These are phyloP conservation scores for Notechis scutatus DNA, from an alignment of 2,113 vertebrate genomes.

Conservation along the genomic window DNA sequence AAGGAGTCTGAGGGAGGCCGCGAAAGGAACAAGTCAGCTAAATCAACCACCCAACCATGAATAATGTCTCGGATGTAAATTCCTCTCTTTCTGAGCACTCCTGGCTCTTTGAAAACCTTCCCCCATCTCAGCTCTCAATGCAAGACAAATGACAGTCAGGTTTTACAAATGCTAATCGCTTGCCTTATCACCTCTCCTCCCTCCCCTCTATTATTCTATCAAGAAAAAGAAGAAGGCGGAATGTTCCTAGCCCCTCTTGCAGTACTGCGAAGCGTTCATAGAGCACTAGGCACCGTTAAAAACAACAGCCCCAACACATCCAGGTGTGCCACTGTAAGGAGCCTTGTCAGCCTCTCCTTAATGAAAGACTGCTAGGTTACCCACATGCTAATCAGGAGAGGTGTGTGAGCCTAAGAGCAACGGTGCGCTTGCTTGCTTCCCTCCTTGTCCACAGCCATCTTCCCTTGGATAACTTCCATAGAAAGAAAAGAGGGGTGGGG, in stretches of 20 bases:
- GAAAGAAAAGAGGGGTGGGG: not conserved
- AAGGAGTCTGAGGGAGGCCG: not conserved
- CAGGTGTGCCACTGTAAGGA: conserved; percentile 32
- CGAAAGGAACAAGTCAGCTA: not conserved
- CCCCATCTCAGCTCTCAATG: not conserved
- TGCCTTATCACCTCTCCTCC: conserved; percentile 12
- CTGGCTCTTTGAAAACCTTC: not conserved
- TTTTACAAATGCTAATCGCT: conserved; percentile 23
- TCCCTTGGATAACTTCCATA: not conserved
- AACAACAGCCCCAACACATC: not conserved
- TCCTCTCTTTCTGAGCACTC: not conserved
- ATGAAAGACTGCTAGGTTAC: conserved; percentile 37
- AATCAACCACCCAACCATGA: conserved; percentile 14
- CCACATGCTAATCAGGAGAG: not conserved
- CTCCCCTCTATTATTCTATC: not conserved
- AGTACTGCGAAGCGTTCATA: not conserved
- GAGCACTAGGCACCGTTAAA: not conserved
- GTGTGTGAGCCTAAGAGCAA: not conserved
- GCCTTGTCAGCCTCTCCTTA: conserved; percentile 13
- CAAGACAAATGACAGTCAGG: conserved; percentile 27
- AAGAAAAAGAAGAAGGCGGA: not conserved
- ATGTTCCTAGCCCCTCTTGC: not conserved
- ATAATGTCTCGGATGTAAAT: conserved; percentile 10
- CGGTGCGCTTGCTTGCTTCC: not conserved
- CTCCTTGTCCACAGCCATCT: not conserved